Evolutionary conservation across 2,113 vertebrate genomes (phyloP).

Genomic region (cat (Felis catus)): DNA sequence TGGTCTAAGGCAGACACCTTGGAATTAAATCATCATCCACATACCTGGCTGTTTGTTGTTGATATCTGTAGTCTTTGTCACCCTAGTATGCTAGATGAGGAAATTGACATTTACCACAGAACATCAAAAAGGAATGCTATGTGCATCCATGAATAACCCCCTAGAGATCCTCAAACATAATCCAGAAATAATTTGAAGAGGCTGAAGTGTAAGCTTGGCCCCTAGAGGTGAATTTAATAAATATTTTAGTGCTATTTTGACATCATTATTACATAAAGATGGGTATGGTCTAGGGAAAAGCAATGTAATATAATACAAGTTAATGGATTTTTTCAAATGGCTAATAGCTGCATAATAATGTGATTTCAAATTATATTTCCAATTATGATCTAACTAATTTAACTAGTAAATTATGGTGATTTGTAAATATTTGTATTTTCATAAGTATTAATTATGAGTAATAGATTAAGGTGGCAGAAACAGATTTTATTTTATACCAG

Average conservation of each 20-base stretch:
- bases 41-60: not conserved
- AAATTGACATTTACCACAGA: not conserved
- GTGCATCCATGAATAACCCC: not conserved
- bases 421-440: constrained; percentile 78
- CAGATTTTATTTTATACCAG: constrained; percentile 65
- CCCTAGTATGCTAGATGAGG: not conserved
- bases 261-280: not conserved
- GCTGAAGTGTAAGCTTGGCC: not conserved
- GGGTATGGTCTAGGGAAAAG: not conserved
- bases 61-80: not conserved
- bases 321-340: not conserved
- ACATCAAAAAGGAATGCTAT: not conserved
- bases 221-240: not conserved
- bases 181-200: constrained; percentile 8
- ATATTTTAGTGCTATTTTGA: not conserved
- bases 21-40: not conserved
- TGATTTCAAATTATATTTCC: constrained; percentile 47
- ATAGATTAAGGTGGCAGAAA: constrained; percentile 61
- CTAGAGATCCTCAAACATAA: not conserved
- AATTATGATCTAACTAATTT: constrained; percentile 56
- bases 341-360: constrained; percentile 40
- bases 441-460: constrained; percentile 74
- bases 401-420: constrained; percentile 60
- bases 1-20: not conserved
- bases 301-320: not conserved